Percentiles rank a stretch among this genome's conserved stretches.
These are phyloP conservation scores for Stramonita haemastoma DNA, from an alignment of 2,888 invertebrate species.

Conservation along the genomic window DNA sequence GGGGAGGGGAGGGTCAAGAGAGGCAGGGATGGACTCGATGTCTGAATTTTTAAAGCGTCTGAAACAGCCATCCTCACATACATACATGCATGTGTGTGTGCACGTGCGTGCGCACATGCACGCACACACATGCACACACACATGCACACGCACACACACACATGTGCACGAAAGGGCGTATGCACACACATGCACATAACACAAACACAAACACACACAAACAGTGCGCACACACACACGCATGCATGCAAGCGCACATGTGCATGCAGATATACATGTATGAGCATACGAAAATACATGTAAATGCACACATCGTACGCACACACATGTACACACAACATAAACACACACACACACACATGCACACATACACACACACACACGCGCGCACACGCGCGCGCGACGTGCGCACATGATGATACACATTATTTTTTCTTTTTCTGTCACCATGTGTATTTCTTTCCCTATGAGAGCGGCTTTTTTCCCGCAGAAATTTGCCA, in stretches of 20 bases:
- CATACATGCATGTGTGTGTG: not conserved
- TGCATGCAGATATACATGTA: not conserved
- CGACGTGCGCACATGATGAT: too few relatives aligned
- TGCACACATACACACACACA: not conserved
- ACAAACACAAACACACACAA: too few relatives aligned
- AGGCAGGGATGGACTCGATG: too few relatives aligned
- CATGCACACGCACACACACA: not conserved
- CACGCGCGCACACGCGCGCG: too few relatives aligned
- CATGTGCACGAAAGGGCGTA: not conserved
- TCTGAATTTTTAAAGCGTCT: too few relatives aligned
- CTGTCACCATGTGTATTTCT: too few relatives aligned
- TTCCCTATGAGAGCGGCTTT: too few relatives aligned
- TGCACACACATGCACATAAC: not conserved
- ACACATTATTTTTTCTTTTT: too few relatives aligned
- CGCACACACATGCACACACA: not conserved
- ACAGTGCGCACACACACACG: too few relatives aligned
- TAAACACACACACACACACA: not conserved
- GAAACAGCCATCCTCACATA: too few relatives aligned
- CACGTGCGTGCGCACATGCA: not conserved
- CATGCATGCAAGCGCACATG: not conserved
- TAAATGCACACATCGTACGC: not conserved
- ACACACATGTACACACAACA: not conserved
- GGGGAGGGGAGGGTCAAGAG: too few relatives aligned
- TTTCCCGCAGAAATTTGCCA: too few relatives aligned
- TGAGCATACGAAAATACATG: not conserved